Base-by-base conservation (phyloP, 2,113 vertebrate genomes). In the Callaeas wilsoni region DNA sequence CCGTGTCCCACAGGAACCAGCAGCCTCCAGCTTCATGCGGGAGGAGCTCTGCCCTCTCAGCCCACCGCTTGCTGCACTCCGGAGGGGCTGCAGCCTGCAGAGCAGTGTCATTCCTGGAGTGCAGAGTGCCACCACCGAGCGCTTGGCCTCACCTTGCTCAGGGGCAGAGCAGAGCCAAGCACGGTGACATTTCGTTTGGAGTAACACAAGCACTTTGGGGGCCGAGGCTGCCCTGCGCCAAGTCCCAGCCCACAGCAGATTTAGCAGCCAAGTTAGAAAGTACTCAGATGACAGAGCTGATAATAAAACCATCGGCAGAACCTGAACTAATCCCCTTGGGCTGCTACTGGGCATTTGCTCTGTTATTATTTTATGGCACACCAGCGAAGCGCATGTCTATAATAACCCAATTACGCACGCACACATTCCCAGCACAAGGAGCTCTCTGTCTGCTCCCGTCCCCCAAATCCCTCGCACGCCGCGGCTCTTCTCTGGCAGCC, bases 251-350 rank as follows among this genome's bases (percentile, higher is more conserved):
- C 92, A 68, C 88, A 63, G 96, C 85, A 25, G 42, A 71, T 88
- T 96, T 94, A 94, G 90, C 96, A 90, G 96, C 94, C 96, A 95
- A 96, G 93, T 95, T 39, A 60, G 85, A 96, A 93, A 95, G 88
- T 16, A 59, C 96, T 96, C 90, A 81, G 96, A 96, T 97, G 96
- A 94, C 96, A 93, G 92, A 90, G 90, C 67, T 23, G 96, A 94
- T 93, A 95, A 84, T 81, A 90, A 95, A 96, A 90, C 92, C 96
- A 93, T 90, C 44, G 71, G 32, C 76, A 81, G 93, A 93, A 90
- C 96, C 93, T 89, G 90, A 92, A 56, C 92, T 95, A 96, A 96
- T 89, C 88, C 92, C 82, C 92, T 64, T 21, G 71, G 68, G 85
- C 90, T 92, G 93, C 94, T 94, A 90, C 94, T 23, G 47, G 68